Conservation (phyloP, 2,113 vertebrate genomes). For the Lasiurus borealis region DNA sequence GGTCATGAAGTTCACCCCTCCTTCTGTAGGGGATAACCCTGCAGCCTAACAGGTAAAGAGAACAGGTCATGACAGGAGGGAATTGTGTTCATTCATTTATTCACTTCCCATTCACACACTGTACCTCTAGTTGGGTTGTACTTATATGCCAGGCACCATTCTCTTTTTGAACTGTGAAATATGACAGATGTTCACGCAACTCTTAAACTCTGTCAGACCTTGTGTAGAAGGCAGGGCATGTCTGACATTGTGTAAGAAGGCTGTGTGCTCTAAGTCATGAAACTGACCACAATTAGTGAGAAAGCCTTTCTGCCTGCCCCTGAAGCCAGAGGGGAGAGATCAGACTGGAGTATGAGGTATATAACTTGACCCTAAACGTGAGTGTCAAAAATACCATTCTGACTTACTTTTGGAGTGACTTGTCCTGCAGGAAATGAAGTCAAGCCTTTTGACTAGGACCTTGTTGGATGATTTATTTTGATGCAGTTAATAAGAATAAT, state of each 20-base stretch:
- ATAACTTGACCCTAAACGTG: neutral
- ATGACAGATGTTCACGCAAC: neutral
- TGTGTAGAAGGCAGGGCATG: neutral
- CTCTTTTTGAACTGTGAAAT: neutral
- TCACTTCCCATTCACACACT: neutral
- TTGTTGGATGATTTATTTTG: conserved; percentile 40
- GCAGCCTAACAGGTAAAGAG: neutral
- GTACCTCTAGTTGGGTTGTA: neutral
- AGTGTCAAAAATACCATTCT: neutral
- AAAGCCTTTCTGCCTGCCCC: neutral
- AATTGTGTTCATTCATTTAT: neutral
- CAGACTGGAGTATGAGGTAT: neutral
- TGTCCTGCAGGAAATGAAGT: conserved; percentile 14
- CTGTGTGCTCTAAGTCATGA: neutral
- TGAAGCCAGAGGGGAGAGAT: neutral
- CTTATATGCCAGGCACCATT: neutral
- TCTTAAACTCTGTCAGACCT: neutral
- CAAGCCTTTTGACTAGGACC: neutral
- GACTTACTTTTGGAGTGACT: neutral
- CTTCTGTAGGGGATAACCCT: neutral
- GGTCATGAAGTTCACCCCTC: neutral
- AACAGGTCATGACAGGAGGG: neutral
- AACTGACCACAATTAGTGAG: neutral
- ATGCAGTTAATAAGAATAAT: conserved; percentile 41
- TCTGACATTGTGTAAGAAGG: neutral